Conservation (phyloP, 2,888 invertebrate species). For the Alloplasta piceator region DNA sequence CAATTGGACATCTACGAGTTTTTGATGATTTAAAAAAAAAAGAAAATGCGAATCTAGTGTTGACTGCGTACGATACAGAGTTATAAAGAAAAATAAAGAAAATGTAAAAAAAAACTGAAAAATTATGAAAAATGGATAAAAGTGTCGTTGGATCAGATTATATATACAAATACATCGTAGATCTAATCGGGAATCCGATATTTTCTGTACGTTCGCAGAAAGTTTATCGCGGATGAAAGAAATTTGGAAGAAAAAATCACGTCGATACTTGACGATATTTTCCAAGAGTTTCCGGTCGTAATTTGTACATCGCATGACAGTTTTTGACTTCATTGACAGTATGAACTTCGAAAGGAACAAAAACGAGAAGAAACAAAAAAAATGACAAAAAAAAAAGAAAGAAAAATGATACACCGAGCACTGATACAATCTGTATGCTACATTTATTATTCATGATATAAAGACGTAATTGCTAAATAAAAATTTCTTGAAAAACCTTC, state of each 20-base stretch:
- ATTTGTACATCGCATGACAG: constrained; percentile 23
- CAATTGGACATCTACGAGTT: constrained; percentile 77
- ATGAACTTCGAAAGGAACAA: not conserved
- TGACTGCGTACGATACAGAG: constrained; percentile 76
- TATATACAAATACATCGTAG: constrained; percentile 34
- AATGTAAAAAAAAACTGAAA: constrained; percentile 70
- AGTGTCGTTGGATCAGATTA: constrained; percentile 74
- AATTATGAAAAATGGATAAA: constrained; percentile 68
- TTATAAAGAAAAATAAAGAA: constrained; percentile 68
- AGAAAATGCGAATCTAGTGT: constrained; percentile 78
- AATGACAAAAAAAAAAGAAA: not conserved
- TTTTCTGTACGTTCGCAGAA: constrained; percentile 63
- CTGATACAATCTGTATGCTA: constrained; percentile 71
- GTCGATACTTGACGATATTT: not conserved
- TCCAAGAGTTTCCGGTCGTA: not conserved
- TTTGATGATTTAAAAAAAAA: constrained; percentile 70
- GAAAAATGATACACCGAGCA: constrained; percentile 15
- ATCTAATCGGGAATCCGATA: constrained; percentile 67
- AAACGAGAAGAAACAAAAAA: constrained; percentile 31
- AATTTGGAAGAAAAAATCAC: too few relatives aligned
- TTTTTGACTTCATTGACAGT: not conserved
- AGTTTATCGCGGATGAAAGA: constrained; percentile 15
- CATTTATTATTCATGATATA: constrained; percentile 77
- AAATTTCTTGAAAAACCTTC: constrained; percentile 65
- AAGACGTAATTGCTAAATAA: constrained; percentile 78